These are phyloP conservation scores for Dryomyza anilis DNA, from an alignment of 2,888 invertebrate genomes.

Conservation along the genomic window DNA sequence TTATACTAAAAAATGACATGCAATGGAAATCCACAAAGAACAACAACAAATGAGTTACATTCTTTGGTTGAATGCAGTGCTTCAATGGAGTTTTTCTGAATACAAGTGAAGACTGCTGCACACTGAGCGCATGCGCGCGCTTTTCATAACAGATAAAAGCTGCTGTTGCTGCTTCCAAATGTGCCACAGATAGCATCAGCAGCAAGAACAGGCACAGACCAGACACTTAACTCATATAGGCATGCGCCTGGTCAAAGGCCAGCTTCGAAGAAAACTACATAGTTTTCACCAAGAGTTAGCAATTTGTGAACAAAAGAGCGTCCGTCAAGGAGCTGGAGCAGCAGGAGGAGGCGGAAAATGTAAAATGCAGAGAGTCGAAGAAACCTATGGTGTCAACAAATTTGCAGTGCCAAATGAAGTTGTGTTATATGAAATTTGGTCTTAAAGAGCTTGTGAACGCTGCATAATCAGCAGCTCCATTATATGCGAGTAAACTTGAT, in stretches of 20 bases:
- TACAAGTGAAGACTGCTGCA: neutral
- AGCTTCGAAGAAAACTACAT: neutral
- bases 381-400: constrained; percentile 12
- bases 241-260: constrained; percentile 20
- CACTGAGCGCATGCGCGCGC: constrained; percentile 18
- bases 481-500: neutral
- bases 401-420: constrained; percentile 10
- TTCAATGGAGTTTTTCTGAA: neutral
- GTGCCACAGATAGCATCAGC: constrained; percentile 29
- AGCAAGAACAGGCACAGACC: neutral
- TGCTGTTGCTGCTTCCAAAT: constrained; percentile 10
- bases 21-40: constrained; percentile 31
- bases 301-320: too few species aligned
- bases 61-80: constrained; percentile 7
- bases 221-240: neutral
- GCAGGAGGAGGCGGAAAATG: too few species aligned
- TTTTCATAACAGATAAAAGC: neutral
- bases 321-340: too few species aligned
- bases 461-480: constrained; percentile 1
- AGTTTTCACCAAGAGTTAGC: too few species aligned
- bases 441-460: neutral
- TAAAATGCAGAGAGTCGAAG: neutral
- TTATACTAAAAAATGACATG: constrained; percentile 33
- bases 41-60: constrained; percentile 29
- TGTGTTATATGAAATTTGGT: neutral